Evolutionary conservation across 2,888 invertebrate genomes (phyloP).

Genomic region (Melanophora roralis): DNA sequence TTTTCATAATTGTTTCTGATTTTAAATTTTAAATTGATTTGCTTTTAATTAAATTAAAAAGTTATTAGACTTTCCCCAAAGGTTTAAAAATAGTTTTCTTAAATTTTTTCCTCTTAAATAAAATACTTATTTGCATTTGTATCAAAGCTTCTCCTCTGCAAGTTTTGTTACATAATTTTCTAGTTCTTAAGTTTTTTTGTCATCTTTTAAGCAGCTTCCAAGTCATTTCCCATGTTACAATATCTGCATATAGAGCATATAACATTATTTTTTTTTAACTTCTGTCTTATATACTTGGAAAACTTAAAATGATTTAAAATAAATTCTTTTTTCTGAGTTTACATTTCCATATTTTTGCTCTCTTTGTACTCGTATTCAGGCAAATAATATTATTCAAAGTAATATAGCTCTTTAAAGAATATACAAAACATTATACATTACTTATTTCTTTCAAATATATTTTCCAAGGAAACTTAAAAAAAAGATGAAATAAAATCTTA

Average conservation of each 20-base stretch:
- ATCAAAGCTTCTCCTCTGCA: slow-evolving; percentile 26
- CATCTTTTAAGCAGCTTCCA: slow-evolving; percentile 47
- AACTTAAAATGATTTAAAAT: slow-evolving; percentile 35
- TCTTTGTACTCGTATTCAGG: slow-evolving; percentile 13
- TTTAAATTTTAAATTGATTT: too few species aligned
- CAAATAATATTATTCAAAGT: slow-evolving; percentile 37
- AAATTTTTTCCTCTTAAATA: too few species aligned
- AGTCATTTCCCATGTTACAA: slow-evolving; percentile 53
- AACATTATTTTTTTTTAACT: slow-evolving; percentile 26
- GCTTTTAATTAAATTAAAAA: too few species aligned
- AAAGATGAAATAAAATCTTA: slow-evolving; percentile 36
- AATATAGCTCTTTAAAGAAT: slow-evolving; percentile 8
- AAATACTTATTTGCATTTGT: too few species aligned
- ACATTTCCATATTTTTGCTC: neutral
- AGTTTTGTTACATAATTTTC: slow-evolving; percentile 38
- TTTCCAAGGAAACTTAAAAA: slow-evolving; percentile 22
- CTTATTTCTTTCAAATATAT: neutral
- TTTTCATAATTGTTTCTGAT: too few species aligned
- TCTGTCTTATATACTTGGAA: slow-evolving; percentile 28
- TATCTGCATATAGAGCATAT: slow-evolving; percentile 26
- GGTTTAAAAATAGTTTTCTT: too few species aligned
- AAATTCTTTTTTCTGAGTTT: neutral
- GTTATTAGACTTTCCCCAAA: too few species aligned
- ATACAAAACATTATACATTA: neutral
- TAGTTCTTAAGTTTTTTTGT: slow-evolving; percentile 38